Conservation (phyloP, 2,797 vertebrate species). For the Capromys pilorides region DNA sequence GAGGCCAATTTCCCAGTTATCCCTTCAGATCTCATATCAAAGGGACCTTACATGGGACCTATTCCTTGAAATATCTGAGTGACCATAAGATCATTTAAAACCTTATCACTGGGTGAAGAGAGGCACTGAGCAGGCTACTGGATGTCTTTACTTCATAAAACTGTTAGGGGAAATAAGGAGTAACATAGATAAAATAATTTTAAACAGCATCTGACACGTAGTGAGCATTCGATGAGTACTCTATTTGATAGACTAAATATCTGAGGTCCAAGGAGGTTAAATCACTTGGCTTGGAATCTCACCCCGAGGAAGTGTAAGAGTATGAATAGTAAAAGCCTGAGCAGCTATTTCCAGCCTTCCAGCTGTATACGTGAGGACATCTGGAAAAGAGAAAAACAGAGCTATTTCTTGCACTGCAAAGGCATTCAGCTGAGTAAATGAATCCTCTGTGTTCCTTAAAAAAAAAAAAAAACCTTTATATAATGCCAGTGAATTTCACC, state of each 20-base stretch:
- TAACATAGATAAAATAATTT: constrained; percentile 18
- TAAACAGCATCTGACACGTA: neutral
- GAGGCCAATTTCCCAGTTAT: neutral
- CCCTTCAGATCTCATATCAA: neutral
- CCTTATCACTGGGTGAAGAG: neutral
- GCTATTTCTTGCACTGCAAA: neutral
- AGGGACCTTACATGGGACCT: neutral
- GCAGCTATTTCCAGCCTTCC: neutral
- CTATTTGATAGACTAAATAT: constrained; percentile 25
- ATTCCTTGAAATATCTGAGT: neutral
- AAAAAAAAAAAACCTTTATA: neutral
- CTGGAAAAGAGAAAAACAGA: neutral
- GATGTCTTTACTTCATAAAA: neutral
- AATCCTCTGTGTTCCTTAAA: constrained; percentile 15
- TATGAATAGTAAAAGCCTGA: neutral
- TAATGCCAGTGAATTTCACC: neutral
- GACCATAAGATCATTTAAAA: neutral
- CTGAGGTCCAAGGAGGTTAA: neutral
- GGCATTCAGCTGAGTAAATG: constrained; percentile 32
- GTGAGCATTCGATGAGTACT: neutral
- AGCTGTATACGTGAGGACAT: neutral
- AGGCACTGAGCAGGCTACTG: neutral
- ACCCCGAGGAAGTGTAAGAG: neutral
- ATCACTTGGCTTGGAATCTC: neutral
- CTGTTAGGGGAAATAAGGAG: neutral